These are phyloP conservation scores for Lagopus leucura DNA, from an alignment of 2,113 vertebrate genomes.

Conservation along the genomic window DNA sequence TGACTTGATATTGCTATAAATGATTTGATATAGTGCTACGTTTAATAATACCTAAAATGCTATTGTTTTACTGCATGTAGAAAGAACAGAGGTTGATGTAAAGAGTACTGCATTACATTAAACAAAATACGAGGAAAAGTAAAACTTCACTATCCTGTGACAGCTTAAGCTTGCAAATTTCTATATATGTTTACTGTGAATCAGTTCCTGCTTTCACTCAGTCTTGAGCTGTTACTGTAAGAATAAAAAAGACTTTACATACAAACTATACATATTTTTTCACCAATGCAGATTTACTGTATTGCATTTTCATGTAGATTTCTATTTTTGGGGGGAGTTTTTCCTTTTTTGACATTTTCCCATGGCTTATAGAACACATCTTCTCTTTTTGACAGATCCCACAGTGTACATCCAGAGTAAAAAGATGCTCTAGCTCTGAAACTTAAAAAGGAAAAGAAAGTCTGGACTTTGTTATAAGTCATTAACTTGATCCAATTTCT, in stretches of 20 bases:
- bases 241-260: not conserved
- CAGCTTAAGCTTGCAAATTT: not conserved
- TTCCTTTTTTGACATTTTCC: not conserved
- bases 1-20: not conserved
- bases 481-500: not conserved
- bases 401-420: not conserved
- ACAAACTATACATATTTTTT: not conserved
- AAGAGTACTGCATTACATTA: not conserved
- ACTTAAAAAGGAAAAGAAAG: not conserved
- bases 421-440: not conserved
- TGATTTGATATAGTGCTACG: not conserved
- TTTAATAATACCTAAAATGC: not conserved
- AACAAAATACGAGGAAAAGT: not conserved
- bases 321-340: not conserved
- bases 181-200: not conserved
- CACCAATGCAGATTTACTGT: not conserved
- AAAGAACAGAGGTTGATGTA: not conserved
- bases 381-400: not conserved
- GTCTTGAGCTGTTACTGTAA: not conserved
- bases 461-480: not conserved
- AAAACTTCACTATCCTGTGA: not conserved
- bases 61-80: not conserved
- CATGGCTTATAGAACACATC: not conserved
- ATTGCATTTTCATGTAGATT: not conserved
- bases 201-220: slow-evolving; percentile 4